Evolutionary conservation across 2,113 vertebrate species (phyloP).

Genomic region (Lophotis ruficrista): DNA sequence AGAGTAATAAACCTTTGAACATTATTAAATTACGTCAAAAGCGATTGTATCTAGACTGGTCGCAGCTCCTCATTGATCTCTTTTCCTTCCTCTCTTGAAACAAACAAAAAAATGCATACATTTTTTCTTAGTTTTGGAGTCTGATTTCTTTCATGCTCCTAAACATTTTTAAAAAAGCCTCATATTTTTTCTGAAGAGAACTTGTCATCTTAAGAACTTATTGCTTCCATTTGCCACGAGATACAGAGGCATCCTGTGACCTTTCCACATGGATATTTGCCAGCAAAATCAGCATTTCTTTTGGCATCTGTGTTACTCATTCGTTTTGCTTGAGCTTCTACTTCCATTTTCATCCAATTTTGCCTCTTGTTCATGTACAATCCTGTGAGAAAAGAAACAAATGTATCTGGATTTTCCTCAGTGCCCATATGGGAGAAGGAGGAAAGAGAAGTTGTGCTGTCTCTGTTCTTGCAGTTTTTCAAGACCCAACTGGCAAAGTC

Average conservation of each 20-base stretch:
- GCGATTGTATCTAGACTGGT: neutral
- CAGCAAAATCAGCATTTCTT: neutral
- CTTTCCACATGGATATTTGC: neutral
- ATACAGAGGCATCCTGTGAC: neutral
- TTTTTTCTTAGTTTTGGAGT: neutral
- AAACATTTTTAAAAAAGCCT: neutral
- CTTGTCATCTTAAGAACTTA: neutral
- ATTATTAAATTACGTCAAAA: neutral
- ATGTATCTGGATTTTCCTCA: neutral
- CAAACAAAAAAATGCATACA: neutral
- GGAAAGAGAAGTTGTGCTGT: neutral
- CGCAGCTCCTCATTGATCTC: conserved; percentile 7
- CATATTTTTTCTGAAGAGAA: neutral
- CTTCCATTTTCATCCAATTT: neutral
- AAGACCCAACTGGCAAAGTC: neutral
- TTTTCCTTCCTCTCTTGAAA: conserved; percentile 36
- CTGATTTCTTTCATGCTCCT: neutral
- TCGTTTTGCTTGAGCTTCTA: neutral
- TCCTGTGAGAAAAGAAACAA: neutral
- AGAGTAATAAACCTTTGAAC: neutral
- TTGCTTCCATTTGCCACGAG: neutral
- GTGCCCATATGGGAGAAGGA: neutral
- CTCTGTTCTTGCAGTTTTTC: neutral
- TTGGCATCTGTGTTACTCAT: neutral
- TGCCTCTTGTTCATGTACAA: neutral